Evolutionary conservation across 2,888 invertebrate genomes (phyloP), one percentile per base, ranked within the genome.

Genomic region (Hypolimnas misippus): DNA sequence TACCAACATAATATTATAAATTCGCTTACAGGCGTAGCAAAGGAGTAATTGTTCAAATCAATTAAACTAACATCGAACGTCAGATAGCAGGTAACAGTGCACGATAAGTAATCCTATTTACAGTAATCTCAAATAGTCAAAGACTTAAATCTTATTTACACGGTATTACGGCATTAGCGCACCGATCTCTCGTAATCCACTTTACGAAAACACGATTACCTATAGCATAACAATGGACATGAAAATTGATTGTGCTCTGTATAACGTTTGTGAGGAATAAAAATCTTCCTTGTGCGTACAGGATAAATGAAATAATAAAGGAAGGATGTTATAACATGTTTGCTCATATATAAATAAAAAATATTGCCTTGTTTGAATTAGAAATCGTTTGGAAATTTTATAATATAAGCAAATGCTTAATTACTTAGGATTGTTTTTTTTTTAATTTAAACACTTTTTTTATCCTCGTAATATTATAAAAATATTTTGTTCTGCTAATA

Each of bases 101-200:
- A 56, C 62, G 57, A 35, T 57, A 63, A 25, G 56, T 66, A 66
- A 68, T 66, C 58, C 65, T 50, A 60, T 70, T 66, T 46, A 10
- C 58, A 12, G 42, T 61, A 65, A 62, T 67, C 62, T 54, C 58
- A 63, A 68, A 63, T 49, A 64, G 63, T 59, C 62, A 59, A 66
- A 62, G 66, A 62, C 63, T 64, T 65, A 63, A 68, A 67, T 66
- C 57, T 69, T 69, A 69, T 69, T 69, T 68, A 68, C 68, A 70
- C 57, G 62, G 67, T 49, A 59, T 66, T 71, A 69, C 62, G 59
- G 68, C 62, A 64, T 67, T 65, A 68, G 21, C 52, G 56, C 56
- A 57, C 61, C 55, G 62, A 68, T 68, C 69, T 59, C 46, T 14
- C 49, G 62, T 69, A 69, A 68, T 69, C 68, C 64, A 62, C 62